Percentiles rank a stretch among this genome's conserved stretches.
Evolutionary conservation across 2,113 vertebrate genomes (phyloP).

Genomic region (Trichomycterus rosablanca): DNA sequence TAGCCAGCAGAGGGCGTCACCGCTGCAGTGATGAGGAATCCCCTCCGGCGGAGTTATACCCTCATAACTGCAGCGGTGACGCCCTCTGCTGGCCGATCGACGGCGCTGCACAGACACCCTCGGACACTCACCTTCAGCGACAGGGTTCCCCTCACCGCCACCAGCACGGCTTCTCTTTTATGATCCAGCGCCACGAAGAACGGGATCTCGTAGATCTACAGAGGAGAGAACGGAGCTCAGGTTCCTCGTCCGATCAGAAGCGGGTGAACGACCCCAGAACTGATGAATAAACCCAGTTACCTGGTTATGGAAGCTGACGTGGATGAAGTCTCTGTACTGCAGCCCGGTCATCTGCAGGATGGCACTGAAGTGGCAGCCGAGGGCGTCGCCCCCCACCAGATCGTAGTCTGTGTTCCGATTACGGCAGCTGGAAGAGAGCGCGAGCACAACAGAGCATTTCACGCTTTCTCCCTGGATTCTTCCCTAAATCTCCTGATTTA

Average conservation of each 20-base stretch:
- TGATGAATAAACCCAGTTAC: too few relatives aligned
- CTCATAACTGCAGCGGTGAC: too few relatives aligned
- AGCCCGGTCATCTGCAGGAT: conserved; percentile 85
- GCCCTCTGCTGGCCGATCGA: too few relatives aligned
- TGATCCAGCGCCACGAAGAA: conserved; percentile 95
- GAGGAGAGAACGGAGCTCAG: background rate
- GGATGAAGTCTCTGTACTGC: conserved; percentile 92
- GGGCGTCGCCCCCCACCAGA: conserved; percentile 75
- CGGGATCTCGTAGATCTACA: conserved; percentile 93
- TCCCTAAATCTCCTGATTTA: too few relatives aligned
- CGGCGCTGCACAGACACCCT: conserved; percentile 58
- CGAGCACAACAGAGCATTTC: too few relatives aligned
- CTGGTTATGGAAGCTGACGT: conserved; percentile 94
- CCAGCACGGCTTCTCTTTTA: conserved; percentile 84
- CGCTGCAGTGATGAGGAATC: too few relatives aligned
- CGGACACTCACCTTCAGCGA: conserved; percentile 79
- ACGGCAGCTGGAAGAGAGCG: conserved; percentile 69
- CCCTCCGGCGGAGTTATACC: too few relatives aligned
- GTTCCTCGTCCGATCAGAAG: too few relatives aligned
- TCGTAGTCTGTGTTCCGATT: conserved; percentile 69
- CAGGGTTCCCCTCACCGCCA: conserved; percentile 90
- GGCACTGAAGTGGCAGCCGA: conserved; percentile 84
- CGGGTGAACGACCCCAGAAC: too few relatives aligned
- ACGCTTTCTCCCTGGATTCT: too few relatives aligned
- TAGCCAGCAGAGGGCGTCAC: background rate